Conservation (phyloP, 2,113 vertebrate genomes). For the Candoia aspera region DNA sequence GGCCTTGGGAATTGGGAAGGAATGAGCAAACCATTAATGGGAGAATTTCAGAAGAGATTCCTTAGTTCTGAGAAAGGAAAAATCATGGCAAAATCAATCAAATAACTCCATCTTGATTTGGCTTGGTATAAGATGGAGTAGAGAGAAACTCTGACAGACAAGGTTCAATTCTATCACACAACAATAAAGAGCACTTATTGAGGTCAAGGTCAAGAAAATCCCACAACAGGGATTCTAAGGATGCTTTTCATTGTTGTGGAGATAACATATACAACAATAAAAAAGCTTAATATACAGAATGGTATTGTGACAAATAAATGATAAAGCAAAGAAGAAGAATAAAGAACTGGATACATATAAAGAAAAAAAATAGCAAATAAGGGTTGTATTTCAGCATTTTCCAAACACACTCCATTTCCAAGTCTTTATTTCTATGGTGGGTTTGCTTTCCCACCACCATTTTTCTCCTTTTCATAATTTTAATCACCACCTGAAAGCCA, state of each 20-base stretch:
- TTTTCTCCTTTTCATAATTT: neutral
- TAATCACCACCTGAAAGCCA: neutral
- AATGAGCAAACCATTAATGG: too few relatives aligned
- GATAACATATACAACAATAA: neutral
- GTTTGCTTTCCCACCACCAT: neutral
- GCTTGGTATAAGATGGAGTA: too few relatives aligned
- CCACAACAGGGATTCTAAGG: neutral
- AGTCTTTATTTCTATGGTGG: slow-evolving; percentile 2
- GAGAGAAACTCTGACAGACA: too few relatives aligned
- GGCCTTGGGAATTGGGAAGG: too few relatives aligned
- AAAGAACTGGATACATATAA: neutral
- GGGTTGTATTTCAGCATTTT: neutral
- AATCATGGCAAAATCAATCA: too few relatives aligned
- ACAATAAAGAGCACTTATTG: neutral
- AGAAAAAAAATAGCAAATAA: neutral
- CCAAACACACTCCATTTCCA: neutral
- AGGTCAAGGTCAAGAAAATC: neutral
- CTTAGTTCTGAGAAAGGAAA: too few relatives aligned
- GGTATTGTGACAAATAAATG: neutral
- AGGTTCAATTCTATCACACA: too few relatives aligned
- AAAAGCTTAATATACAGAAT: neutral
- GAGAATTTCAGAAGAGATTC: too few relatives aligned
- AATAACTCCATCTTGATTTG: too few relatives aligned
- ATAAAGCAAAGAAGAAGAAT: neutral
- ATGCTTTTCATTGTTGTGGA: neutral